phyloP scores from a whole-genome alignment of 1,140 invertebrate species.

The Cydia splendana region DNA sequence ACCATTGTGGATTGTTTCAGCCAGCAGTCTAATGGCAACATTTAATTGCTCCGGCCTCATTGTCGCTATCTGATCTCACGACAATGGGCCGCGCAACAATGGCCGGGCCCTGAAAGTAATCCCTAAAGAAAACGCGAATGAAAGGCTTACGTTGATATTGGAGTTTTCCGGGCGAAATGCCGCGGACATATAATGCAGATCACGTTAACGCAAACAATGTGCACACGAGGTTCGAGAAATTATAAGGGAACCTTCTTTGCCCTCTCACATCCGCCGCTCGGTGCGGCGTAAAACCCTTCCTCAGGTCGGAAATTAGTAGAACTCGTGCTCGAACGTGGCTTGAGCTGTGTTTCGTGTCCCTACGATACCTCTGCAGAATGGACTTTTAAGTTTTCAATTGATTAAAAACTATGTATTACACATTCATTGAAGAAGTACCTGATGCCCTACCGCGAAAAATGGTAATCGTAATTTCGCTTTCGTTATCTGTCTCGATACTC shows the following conservation, averaged over 20 bases:
- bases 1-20: conserved; percentile 66
- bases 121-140: conserved; percentile 34
- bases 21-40: conserved; percentile 56
- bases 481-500: no score
- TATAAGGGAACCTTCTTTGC: neutral
- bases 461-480: no score
- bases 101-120: conserved; percentile 31
- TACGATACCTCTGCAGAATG: no score
- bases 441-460: no score
- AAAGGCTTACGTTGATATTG: conserved; percentile 32
- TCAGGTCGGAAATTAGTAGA: no score
- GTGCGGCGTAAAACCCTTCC: no score
- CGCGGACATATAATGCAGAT: neutral
- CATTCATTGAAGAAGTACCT: neutral
- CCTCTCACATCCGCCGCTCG: no score
- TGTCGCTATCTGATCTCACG: conserved; percentile 66
- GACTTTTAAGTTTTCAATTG: no score
- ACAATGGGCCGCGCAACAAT: conserved; percentile 43
- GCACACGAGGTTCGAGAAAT: no score
- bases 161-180: conserved; percentile 3
- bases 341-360: no score
- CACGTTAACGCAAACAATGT: neutral
- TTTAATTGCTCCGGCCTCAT: conserved; percentile 64
- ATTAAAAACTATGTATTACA: neutral
- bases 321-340: no score